phyloP scores from a whole-genome alignment of 2,888 invertebrate genomes.

The Morpho deidamia region DNA sequence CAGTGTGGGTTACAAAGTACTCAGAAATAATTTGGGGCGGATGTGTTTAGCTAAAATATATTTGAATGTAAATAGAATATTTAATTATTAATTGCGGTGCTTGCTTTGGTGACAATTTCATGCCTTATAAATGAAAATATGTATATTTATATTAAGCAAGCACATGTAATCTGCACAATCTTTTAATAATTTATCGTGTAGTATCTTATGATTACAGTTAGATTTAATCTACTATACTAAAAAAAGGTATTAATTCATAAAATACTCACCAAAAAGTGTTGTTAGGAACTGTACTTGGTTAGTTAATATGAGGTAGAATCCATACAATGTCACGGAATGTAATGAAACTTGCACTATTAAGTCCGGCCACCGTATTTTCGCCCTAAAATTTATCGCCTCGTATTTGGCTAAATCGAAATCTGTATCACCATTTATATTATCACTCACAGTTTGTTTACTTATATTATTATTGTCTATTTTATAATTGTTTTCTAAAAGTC shows the following conservation, averaged over 20 bases:
- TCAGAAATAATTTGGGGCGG: too few relatives aligned
- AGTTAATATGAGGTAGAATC: conserved; percentile 81
- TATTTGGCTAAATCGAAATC: conserved; percentile 60
- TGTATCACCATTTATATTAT: conserved; percentile 37
- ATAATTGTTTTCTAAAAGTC: conserved; percentile 33
- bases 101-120: too few relatives aligned
- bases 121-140: too few relatives aligned
- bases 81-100: too few relatives aligned
- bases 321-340: conserved; percentile 84
- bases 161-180: too few relatives aligned
- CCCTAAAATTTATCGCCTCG: conserved; percentile 73
- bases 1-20: too few relatives aligned
- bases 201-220: too few relatives aligned
- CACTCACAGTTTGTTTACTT: conserved; percentile 27
- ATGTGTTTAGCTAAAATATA: too few relatives aligned
- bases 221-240: too few relatives aligned
- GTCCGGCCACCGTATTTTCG: conserved; percentile 86
- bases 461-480: conserved; percentile 45
- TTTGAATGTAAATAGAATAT: too few relatives aligned
- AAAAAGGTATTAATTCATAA: neutral
- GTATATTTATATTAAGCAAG: too few relatives aligned
- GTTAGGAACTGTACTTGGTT: conserved; percentile 79
- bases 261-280: conserved; percentile 84
- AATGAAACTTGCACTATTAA: conserved; percentile 83
- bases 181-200: too few relatives aligned